phyloP scores from a whole-genome alignment of 2,113 vertebrate species.

The Poicephalus meyeri region DNA sequence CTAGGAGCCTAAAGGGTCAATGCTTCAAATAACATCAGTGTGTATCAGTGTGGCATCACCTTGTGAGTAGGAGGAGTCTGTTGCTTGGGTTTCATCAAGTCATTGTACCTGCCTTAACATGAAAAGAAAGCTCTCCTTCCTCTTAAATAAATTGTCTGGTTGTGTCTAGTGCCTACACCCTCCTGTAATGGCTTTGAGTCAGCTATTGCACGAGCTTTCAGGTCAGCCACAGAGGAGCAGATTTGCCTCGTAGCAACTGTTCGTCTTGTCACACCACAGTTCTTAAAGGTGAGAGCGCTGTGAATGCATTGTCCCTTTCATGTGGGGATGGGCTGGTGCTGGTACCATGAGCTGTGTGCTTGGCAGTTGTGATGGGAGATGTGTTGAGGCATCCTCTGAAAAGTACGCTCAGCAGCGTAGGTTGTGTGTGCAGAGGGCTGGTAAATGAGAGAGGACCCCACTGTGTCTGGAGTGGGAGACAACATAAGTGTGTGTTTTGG shows the following conservation, averaged over 20 bases:
- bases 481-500: rapidly evolving
- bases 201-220: constrained; percentile 78
- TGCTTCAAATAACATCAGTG: neutral
- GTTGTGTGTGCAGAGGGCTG: neutral
- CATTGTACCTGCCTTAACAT: neutral
- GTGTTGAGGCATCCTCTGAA: neutral
- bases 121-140: constrained; percentile 14
- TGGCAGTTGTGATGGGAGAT: neutral
- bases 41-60: neutral
- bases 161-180: constrained; percentile 83
- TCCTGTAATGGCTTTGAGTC: constrained; percentile 85
- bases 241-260: constrained; percentile 91
- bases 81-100: neutral
- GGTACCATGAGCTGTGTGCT: rapidly evolving
- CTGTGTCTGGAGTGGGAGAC: neutral
- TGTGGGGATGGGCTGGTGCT: rapidly evolving
- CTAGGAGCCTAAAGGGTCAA: neutral
- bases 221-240: constrained; percentile 85
- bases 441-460: rapidly evolving
- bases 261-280: constrained; percentile 82
- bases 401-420: neutral
- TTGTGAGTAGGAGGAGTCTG: neutral
- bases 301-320: rapidly evolving
- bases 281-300: constrained; percentile 82
- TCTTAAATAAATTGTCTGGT: constrained; percentile 33